Evolutionary conservation across 1,140 invertebrate species (phyloP).

Genomic region (Globodera rostochiensis): DNA sequence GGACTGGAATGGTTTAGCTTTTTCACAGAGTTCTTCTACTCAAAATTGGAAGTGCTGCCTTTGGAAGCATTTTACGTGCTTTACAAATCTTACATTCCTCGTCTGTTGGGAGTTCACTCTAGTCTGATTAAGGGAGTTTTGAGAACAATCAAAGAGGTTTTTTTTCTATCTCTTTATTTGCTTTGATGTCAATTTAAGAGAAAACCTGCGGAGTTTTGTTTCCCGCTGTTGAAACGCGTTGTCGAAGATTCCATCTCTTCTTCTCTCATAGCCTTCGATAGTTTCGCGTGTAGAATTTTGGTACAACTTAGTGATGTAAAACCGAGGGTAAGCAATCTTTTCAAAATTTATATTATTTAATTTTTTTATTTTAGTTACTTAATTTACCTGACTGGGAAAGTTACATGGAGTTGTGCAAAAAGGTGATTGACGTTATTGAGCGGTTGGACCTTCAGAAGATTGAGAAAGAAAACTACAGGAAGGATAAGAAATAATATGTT

Average conservation of each 20-base stretch:
- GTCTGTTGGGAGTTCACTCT: neutral
- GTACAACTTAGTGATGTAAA: slow-evolving; percentile 10
- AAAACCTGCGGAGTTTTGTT: slow-evolving; percentile 29
- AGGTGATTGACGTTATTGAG: neutral
- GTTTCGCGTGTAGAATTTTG: neutral
- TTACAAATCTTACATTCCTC: slow-evolving; percentile 20
- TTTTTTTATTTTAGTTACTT: slow-evolving; percentile 8
- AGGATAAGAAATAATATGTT: neutral
- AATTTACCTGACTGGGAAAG: neutral
- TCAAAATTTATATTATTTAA: neutral
- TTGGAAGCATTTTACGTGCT: slow-evolving; percentile 13
- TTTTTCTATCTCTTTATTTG: neutral
- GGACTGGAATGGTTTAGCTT: neutral
- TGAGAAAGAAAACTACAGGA: neutral
- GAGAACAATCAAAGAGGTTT: neutral
- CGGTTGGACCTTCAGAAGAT: neutral
- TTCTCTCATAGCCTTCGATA: neutral
- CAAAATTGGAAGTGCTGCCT: slow-evolving; percentile 14
- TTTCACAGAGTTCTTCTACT: slow-evolving; percentile 8
- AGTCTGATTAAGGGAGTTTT: neutral
- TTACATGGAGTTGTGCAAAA: neutral
- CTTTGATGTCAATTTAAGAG: neutral
- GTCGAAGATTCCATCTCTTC: slow-evolving; percentile 9
- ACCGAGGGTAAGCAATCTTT: slow-evolving; percentile 7
- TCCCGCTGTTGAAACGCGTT: slow-evolving; percentile 13